Base-by-base conservation (phyloP, 2,888 invertebrate species). In the Melanophora roralis region DNA sequence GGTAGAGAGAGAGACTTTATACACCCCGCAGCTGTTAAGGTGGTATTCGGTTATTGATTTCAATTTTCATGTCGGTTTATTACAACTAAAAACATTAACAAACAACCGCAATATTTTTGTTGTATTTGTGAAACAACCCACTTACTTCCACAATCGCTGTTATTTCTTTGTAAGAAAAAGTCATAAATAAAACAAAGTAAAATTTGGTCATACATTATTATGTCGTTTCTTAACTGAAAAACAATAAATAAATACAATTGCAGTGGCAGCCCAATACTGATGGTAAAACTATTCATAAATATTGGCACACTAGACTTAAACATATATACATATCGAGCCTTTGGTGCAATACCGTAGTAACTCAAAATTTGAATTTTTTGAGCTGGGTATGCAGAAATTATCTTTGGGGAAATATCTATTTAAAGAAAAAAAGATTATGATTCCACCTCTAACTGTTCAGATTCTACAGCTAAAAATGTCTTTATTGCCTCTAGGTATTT, bases 241-340 rank as follows among this genome's bases (percentile, higher is more conserved):
- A 76, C 72, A 76, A 80, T 80, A 80, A 76, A 80, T 80, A 80
- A 80, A 74, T 74, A 74, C 53, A 16, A 51, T 34, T 64, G 21
- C 40, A 49, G 57, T 57, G 57, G 49, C 57, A 74, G 51, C 34
- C 19, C 19, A 47, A 49, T 23, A n/a, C n/a, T n/a, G n/a, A 27
- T 27, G 6, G 4, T 27, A 27, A 27, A 27, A 43, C 9, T 43
- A 43, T 36, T 55, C 34, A 27, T 27, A 27, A 27, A 27, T 27
- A 16, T 12, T 27, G 8, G 8, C 32, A 53, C 19, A 32, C 60
- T 9, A 38, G 38, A n/a, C 32, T 53, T 27, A 5, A 16, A 14
- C 27, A 27, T 14, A n/a, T n/a, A n/a, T n/a, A n/a, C n/a, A n/a
- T n/a, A n/a, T n/a, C n/a, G n/a, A n/a, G n/a, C n/a, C n/a, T n/a